Evolutionary conservation across 2,113 vertebrate species (phyloP), one percentile per base, ranked within the genome.

Genomic region (Promerops cafer): DNA sequence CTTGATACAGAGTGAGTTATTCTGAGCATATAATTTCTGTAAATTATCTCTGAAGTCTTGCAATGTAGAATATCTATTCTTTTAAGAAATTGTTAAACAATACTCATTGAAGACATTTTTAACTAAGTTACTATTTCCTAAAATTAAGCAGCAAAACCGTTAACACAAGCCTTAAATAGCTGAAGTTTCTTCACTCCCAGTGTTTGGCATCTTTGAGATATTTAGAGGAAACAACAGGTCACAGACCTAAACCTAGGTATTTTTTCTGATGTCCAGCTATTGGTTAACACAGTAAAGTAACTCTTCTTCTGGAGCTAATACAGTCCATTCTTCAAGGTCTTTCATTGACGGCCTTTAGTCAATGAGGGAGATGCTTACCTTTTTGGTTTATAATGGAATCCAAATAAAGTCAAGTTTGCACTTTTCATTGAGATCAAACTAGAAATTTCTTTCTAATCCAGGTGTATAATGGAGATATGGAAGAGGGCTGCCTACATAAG

Each of bases 1-100:
- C 94, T 97, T 97, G 50, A 88, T 87, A 70, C 14, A 78, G 52
- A 96, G 69, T 39, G 71, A 66, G 40, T 86, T 90, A 35, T 57
- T 92, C 17, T 77, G 9, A 27, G 40, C 64, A 93, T 95, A 77
- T 49, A 65, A 31, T 95, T 96, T 83, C 95, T 93, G 22, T 90
- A 83, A 94, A 69, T 68, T 82, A 61, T 54, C 87, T 33, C 78
- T 71, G 37, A 72, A 53, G 57, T 83, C 78, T 87, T 85, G 45
- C 50, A 35, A 11, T 94, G 2, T 90, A 52, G 31, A 87, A 83
- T 84, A 49, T 30, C 64, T 93, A 1, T 71, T 87, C 24, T 84
- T 92, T 70, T 39, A 84, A 40, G 18, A 49, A 59, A 47, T 21
- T 63, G 6, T 40, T 92, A 47, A 90, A 57, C 39, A 49, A 16